Conservation (phyloP, 2,888 invertebrate genomes). For the Andrena bucephala region DNA sequence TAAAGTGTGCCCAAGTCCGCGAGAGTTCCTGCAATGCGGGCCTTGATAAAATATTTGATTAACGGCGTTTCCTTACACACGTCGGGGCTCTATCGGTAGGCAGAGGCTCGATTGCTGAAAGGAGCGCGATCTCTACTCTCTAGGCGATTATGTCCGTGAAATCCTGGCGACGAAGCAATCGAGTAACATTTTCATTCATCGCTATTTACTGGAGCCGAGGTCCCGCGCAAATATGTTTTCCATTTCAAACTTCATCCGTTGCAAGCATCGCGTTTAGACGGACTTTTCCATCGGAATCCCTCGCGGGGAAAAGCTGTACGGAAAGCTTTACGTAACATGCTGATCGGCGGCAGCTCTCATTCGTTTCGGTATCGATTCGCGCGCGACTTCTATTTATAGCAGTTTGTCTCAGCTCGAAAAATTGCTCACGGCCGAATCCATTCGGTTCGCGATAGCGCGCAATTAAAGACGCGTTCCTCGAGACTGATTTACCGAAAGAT, state of each 20-base stretch:
- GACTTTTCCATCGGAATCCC: not conserved
- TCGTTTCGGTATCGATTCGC: not conserved
- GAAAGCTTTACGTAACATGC: not conserved
- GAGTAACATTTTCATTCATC: constrained; percentile 17
- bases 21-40: constrained; percentile 40
- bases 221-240: constrained; percentile 40
- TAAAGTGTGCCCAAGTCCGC: constrained; percentile 55
- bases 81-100: not conserved
- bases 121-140: not conserved
- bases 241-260: constrained; percentile 14
- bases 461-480: constrained; percentile 8
- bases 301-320: too few species aligned
- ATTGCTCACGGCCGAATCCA: constrained; percentile 2
- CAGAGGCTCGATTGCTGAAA: not conserved
- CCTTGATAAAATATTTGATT: constrained; percentile 67
- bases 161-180: not conserved
- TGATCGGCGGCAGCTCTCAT: not conserved
- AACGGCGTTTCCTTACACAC: constrained; percentile 47
- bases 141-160: not conserved
- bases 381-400: constrained; percentile 48
- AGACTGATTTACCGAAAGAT: constrained; percentile 2
- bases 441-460: constrained; percentile 11
- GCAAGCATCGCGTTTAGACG: not conserved
- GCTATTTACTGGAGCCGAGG: not conserved
- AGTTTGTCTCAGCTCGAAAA: constrained; percentile 45